These are phyloP conservation scores for Galerucella nymphaeae DNA, from an alignment of 2,888 invertebrate genomes.

Conservation along the genomic window DNA sequence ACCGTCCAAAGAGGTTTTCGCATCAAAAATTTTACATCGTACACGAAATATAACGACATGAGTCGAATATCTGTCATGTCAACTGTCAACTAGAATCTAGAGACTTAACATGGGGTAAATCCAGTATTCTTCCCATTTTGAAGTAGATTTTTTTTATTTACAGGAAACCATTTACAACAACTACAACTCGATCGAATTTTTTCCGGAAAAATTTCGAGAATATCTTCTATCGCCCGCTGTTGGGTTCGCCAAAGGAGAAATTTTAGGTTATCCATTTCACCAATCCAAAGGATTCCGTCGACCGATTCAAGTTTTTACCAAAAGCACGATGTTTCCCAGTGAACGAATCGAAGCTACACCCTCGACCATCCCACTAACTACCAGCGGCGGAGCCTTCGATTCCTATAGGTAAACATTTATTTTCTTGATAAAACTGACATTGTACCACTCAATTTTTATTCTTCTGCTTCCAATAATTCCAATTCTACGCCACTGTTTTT, in stretches of 20 bases:
- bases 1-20: too few species aligned
- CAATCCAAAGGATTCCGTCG: constrained; percentile 89
- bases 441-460: constrained; percentile 1
- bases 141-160: constrained; percentile 55
- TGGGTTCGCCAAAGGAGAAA: constrained; percentile 91
- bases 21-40: too few species aligned
- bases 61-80: too few species aligned
- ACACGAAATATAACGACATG: too few species aligned
- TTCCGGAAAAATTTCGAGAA: constrained; percentile 93
- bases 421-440: constrained; percentile 36
- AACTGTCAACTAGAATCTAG: too few species aligned
- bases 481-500: too few species aligned
- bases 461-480: too few species aligned
- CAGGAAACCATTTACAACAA: constrained; percentile 88
- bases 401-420: constrained; percentile 31
- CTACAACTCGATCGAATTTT: constrained; percentile 86
- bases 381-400: constrained; percentile 31
- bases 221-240: constrained; percentile 91
- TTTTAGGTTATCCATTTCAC: constrained; percentile 81
- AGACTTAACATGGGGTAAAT: too few species aligned
- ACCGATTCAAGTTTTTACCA: constrained; percentile 74
- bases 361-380: constrained; percentile 50
- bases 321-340: constrained; percentile 65
- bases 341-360: constrained; percentile 60
- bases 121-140: too few species aligned